A percentile compares a stretch with the other conserved stretches of the same genome.
Conservation (phyloP, 2,113 vertebrate species). For the Saccopteryx bilineata region DNA sequence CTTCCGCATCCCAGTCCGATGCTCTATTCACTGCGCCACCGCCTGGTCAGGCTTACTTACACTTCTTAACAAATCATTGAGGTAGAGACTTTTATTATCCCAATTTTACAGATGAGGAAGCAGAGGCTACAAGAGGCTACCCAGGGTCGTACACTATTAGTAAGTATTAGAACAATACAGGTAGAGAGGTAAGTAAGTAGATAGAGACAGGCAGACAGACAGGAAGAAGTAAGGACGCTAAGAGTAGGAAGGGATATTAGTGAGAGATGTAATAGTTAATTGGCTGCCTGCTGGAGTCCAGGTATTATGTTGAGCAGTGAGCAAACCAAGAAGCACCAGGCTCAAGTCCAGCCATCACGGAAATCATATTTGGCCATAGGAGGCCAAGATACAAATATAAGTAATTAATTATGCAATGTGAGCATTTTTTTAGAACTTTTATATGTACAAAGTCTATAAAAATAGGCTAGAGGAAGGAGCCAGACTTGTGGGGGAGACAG, state of each 20-base stretch:
- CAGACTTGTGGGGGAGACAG: background rate
- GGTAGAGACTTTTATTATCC: background rate
- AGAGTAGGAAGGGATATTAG: background rate
- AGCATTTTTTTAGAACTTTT: background rate
- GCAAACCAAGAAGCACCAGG: background rate
- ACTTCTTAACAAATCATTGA: background rate
- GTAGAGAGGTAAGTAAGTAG: background rate
- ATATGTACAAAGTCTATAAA: background rate
- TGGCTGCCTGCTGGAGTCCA: background rate
- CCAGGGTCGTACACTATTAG: background rate
- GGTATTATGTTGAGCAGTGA: background rate
- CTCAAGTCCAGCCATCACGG: background rate
- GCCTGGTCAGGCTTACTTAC: background rate
- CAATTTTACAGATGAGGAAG: slow-evolving; percentile 33
- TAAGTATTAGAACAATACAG: background rate
- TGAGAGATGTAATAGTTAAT: background rate
- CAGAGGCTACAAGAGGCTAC: background rate
- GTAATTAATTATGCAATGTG: background rate
- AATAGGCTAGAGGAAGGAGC: background rate
- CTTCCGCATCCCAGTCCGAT: no score
- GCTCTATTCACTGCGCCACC: no score
- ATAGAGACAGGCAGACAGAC: background rate
- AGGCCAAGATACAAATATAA: background rate
- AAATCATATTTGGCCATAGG: background rate
- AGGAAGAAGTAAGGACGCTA: background rate